These are phyloP conservation scores for Sternarchorhynchus goeldii DNA, from an alignment of 2,797 vertebrate species.

Conservation along the genomic window DNA sequence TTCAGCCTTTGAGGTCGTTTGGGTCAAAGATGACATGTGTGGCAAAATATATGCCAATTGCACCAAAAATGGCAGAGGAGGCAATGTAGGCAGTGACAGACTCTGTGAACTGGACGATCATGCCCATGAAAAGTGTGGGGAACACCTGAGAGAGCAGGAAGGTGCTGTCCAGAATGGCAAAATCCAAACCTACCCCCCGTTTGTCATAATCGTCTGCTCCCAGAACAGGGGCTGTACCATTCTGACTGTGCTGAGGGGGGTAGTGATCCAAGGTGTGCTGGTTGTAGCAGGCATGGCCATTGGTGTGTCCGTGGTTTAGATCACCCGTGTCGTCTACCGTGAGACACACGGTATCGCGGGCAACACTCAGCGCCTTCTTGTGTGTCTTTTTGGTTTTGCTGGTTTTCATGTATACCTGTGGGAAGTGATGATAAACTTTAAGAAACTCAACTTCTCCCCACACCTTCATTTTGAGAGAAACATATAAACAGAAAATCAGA, in stretches of 20 bases:
- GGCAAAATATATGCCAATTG: conserved; percentile 74
- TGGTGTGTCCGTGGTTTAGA: conserved; percentile 56
- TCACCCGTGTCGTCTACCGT: conserved; percentile 59
- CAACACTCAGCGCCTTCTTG: conserved; percentile 62
- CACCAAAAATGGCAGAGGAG: conserved; percentile 76
- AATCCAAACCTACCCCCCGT: conserved; percentile 79
- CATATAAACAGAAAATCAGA: too few relatives aligned
- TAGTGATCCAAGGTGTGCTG: conserved; percentile 61
- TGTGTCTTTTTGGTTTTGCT: conserved; percentile 66
- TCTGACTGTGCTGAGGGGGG: conserved; percentile 57
- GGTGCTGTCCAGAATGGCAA: conserved; percentile 81
- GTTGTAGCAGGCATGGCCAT: conserved; percentile 57
- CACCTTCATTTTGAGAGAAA: too few relatives aligned
- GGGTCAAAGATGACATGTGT: conserved; percentile 78
- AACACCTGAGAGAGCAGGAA: conserved; percentile 84
- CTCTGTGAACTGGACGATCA: conserved; percentile 78
- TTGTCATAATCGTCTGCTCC: conserved; percentile 65
- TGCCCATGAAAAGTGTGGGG: conserved; percentile 81
- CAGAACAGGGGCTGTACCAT: conserved; percentile 53
- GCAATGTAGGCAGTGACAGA: conserved; percentile 80
- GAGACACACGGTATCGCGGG: conserved; percentile 66
- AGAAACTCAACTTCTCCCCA: too few relatives aligned
- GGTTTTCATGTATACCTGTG: conserved; percentile 78
- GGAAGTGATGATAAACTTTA: not conserved
- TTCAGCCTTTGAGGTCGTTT: conserved; percentile 74